Base-by-base conservation (phyloP, 2,797 vertebrate species). In the Gallinago nigripennis region DNA sequence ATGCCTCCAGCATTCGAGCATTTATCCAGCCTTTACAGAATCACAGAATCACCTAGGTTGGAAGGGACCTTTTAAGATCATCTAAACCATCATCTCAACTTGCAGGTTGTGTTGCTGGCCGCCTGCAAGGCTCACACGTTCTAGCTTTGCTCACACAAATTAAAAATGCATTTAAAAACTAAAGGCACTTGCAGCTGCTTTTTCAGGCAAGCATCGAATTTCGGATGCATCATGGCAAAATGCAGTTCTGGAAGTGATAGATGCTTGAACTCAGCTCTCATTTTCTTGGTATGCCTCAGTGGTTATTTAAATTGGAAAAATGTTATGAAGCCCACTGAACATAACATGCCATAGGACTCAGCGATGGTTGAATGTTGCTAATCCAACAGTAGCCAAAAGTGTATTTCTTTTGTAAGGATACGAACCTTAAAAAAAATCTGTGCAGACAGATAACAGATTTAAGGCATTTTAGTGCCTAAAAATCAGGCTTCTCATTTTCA, bases 231-330 rank as follows among this genome's bases (percentile, higher is more conserved):
- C 7, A 9, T 3, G 24, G 68, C 53, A 77, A 61, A 80, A 66
- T 31, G 58, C 45, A 33, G 71, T 28, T 77, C 43, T 53, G 41
- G 77, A 21, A 43, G 13, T 46, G 87, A 54, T 1, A 21, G 54
- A 21, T 57, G 83, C 63, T 69, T 33, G 37, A 72, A 54, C 48
- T 69, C 8, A 0, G 39, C 75, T 73, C 48, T 39, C 68, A 9
- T 89, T 89, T 89, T 70, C 56, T 70, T 30, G 3, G n/a, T 54
- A 19, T 41, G 75, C 84, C 69, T 92, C 77, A 58, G 3, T 57
- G n/a, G 23, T 69, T 92, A 23, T 79, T 90, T 75, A 71, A 61
- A 84, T 88, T 50, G 61, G 45, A 65, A 78, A 65, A 82, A 51
- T 14, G 8, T 53, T 71, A 33, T 14, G 56, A 73, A 89, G 64